phyloP scores from a whole-genome alignment of 2,888 invertebrate genomes.

The Nomada lathburiana region DNA sequence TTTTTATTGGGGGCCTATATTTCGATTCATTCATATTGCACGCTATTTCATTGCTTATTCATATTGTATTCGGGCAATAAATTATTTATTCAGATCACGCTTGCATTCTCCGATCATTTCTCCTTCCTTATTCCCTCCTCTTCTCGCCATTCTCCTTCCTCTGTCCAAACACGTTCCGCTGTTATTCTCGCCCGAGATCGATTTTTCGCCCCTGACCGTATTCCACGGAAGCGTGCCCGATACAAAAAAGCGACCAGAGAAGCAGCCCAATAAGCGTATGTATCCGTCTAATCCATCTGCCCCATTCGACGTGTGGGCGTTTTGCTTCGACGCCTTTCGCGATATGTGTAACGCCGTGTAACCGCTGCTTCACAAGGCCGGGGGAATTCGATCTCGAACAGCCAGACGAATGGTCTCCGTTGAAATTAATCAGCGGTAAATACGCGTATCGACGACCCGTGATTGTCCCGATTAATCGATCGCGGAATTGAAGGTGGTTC shows the following conservation, averaged over 20 bases:
- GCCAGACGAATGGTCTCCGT: slow-evolving; percentile 2
- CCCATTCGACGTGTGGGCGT: slow-evolving; percentile 59
- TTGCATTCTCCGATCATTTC: neutral
- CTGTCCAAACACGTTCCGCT: neutral
- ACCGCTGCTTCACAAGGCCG: slow-evolving; percentile 70
- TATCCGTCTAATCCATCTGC: slow-evolving; percentile 69
- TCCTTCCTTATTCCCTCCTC: neutral
- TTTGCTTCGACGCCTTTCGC: slow-evolving; percentile 69
- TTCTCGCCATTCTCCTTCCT: too few relatives aligned
- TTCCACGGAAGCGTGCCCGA: slow-evolving; percentile 5
- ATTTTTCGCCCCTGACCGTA: neutral
- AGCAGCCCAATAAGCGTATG: slow-evolving; percentile 57
- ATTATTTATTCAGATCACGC: neutral
- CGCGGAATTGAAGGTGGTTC: slow-evolving; percentile 26
- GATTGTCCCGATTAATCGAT: slow-evolving; percentile 60
- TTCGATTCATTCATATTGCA: too few relatives aligned
- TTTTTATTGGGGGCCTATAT: too few relatives aligned
- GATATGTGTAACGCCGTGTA: slow-evolving; percentile 71
- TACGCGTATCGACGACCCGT: slow-evolving; percentile 30
- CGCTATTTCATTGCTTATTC: too few relatives aligned
- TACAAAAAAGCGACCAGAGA: neutral
- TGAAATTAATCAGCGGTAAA: slow-evolving; percentile 56
- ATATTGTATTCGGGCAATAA: too few relatives aligned
- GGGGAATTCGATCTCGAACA: slow-evolving; percentile 67
- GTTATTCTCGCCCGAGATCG: slow-evolving; percentile 5